Evolutionary conservation across 2,888 invertebrate genomes (phyloP), one percentile per base, ranked within the genome.

Genomic region (Oscheius sp.): DNA sequence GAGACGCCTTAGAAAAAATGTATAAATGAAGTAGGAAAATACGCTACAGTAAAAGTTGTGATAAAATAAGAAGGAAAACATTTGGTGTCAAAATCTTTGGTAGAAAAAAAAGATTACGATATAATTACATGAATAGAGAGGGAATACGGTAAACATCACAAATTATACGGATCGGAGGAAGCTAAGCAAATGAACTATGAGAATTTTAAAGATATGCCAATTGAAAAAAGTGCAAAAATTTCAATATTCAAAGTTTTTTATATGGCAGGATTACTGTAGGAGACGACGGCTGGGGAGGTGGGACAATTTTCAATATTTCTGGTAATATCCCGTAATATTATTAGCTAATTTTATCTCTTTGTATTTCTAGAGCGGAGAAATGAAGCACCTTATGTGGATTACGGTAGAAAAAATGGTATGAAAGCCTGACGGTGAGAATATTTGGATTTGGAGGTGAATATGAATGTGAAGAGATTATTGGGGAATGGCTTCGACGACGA

Each of bases 401-500:
- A n/a, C 12, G 27, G 25, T 13, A 27, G 12, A 25, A 12, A 13
- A 27, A 25, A 27, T 27, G 27, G 58, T 7, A n/a, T 58, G 58
- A 58, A 58, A 58, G 58, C 58, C 58, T 58, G 58, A 29, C 16
- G 29, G 27, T 58, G 58, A 58, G 58, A 58, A 29, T n/a, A 29
- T 55, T 55, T 55, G 35, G 35, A 35, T 35, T 6, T 9, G 35
- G 21, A 21, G 21, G 12, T 18, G 35, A 35, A 9, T 35, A 35
- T 3, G 12, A 29, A 58, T 9, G 29, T 7, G 27, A 29, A n/a
- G 9, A 61, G 41, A 43, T 61, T 69, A 70, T 35, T 72, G 72
- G 45, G 86, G 85, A 16, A 75, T 63, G 25, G 85, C 77, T n/a
- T 86, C 84, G 66, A 86, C 82, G 18, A 81, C 80, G 55, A 86